Base-by-base conservation (phyloP, 1,140 invertebrate genomes). In the Steinernema feltiae region DNA sequence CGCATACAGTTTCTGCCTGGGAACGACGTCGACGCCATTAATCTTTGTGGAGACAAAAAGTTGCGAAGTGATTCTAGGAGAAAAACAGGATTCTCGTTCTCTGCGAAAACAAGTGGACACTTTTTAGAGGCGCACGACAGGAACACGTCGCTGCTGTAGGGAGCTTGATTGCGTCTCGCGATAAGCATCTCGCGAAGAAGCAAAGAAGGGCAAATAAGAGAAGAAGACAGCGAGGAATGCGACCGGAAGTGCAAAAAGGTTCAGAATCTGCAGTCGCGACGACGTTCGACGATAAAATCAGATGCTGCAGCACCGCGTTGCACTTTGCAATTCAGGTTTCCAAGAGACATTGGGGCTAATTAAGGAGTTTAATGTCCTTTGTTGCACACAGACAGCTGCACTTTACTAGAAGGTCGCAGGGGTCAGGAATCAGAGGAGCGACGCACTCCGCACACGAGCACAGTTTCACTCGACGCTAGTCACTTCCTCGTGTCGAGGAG, bases 311-410 rank as follows among this genome's bases (percentile, higher is more conserved):
- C 41, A n/a, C n/a, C 41, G 41, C 3, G 7, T 41, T 63, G 53
- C 53, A 63, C 53, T 63, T 63, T 63, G 53, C 41, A 27, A 63
- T 63, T 63, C 53, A 63, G 53, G 53, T 63, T 63, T 21, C 53
- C 12, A 63, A 63, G 53, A 21, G 7, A 3, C 7, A 63, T 15
- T 63, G 35, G n/a, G n/a, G n/a, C n/a, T n/a, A n/a, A n/a, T n/a
- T n/a, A n/a, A n/a, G n/a, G 35, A 41, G 35, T 41, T 41, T 41
- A 41, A 41, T 41, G 35, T 41, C 53, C 53, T 63, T 63, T 63
- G 53, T 63, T 63, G 53, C 53, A 63, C 53, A n/a, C 15, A 27
- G 24, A 63, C 53, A 63, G 24, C 3, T 63, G 53, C 53, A 63
- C 53, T 63, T 63, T 63, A 3, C 53, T 27, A 27, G 53, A 63